These are phyloP conservation scores for Varanus komodoensis DNA, from an alignment of 2,113 vertebrate genomes.

Conservation along the genomic window DNA sequence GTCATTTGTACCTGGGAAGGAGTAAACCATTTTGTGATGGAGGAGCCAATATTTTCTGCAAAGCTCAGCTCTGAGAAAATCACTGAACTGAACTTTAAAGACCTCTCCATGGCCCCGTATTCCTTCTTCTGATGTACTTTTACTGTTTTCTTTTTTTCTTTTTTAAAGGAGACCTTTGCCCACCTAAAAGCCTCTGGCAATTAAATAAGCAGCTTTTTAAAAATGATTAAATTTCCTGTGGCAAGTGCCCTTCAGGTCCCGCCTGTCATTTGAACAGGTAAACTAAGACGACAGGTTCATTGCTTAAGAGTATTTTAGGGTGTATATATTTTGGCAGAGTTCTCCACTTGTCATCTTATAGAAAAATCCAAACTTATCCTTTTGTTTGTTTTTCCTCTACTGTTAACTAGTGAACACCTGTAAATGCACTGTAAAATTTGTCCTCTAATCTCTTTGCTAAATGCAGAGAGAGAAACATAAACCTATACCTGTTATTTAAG, in stretches of 20 bases:
- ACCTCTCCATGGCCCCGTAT: background rate
- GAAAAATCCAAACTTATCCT: conserved; percentile 48
- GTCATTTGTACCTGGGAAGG: background rate
- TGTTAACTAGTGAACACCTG: conserved; percentile 8
- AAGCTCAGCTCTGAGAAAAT: conserved; percentile 8
- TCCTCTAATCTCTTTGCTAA: conserved; percentile 3
- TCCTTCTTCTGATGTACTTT: conserved; percentile 33
- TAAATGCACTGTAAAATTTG: conserved; percentile 8
- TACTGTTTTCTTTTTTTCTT: background rate
- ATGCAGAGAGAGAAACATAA: background rate
- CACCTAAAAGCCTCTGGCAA: conserved; percentile 61
- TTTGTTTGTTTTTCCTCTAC: conserved; percentile 10
- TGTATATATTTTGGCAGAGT: conserved; percentile 72
- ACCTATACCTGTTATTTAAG: background rate
- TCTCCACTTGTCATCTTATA: conserved; percentile 64
- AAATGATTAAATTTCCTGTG: conserved; percentile 42
- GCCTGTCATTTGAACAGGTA: conserved; percentile 66
- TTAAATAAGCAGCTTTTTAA: conserved; percentile 48
- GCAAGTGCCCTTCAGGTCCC: conserved; percentile 60
- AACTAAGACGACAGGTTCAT: conserved; percentile 71
- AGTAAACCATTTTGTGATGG: background rate
- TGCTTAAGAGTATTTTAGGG: conserved; percentile 78
- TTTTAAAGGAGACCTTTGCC: conserved; percentile 44
- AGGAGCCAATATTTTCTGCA: background rate
- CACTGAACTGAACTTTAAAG: conserved; percentile 24